A percentile compares a stretch with the other conserved stretches of the same genome.
Evolutionary conservation across 2,888 invertebrate genomes (phyloP).

Genomic region (Pristionchus japonicus): DNA sequence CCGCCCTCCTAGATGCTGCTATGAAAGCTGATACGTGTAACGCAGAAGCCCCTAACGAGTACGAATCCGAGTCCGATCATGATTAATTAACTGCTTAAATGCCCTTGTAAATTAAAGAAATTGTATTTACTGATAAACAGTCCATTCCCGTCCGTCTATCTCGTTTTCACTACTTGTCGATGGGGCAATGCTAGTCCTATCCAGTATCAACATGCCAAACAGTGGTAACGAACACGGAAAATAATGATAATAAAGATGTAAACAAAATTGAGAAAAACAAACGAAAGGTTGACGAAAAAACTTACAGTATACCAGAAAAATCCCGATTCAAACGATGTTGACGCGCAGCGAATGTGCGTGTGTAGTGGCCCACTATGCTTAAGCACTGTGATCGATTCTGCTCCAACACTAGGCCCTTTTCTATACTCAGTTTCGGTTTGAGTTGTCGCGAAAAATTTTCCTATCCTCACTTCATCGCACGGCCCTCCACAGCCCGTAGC

Average conservation of each 20-base stretch:
- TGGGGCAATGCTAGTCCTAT: not conserved
- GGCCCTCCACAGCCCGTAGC: slow-evolving; percentile 46
- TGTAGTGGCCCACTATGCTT: slow-evolving; percentile 45
- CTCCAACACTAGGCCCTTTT: no score
- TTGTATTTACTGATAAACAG: not conserved
- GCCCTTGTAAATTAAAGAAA: not conserved
- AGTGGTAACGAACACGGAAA: not conserved
- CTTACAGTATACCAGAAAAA: slow-evolving; percentile 32
- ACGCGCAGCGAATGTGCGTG: slow-evolving; percentile 38
- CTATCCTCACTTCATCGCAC: slow-evolving; percentile 47
- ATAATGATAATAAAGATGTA: not conserved
- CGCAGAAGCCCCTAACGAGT: slow-evolving; percentile 59
- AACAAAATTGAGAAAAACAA: slow-evolving; percentile 21
- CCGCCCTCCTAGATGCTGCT: slow-evolving; percentile 55
- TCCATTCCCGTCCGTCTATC: not conserved
- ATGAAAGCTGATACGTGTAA: slow-evolving; percentile 58
- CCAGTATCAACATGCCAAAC: not conserved
- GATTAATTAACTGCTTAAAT: slow-evolving; percentile 40
- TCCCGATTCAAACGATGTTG: slow-evolving; percentile 17
- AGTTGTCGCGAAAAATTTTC: not conserved
- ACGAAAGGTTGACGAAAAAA: not conserved
- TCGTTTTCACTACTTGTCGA: not conserved
- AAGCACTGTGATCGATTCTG: slow-evolving; percentile 3
- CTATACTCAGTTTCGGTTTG: slow-evolving; percentile 37
- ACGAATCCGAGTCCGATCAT: slow-evolving; percentile 59